Base-by-base conservation (phyloP, 2,113 vertebrate species). In the Rhabdomys dilectus region DNA sequence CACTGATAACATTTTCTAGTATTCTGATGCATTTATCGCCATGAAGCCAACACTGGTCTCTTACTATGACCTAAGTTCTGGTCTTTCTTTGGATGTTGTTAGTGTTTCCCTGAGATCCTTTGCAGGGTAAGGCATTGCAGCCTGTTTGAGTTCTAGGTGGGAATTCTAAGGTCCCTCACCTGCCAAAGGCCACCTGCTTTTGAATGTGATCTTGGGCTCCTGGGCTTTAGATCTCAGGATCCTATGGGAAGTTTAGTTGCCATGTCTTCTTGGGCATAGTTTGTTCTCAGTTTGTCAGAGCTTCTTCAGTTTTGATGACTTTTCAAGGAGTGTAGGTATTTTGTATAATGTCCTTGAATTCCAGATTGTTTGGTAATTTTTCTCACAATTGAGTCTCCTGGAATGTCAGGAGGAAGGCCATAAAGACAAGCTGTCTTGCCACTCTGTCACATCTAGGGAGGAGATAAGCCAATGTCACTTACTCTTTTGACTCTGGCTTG, bases 361-460 rank as follows among this genome's bases (percentile, higher is more conserved):
- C 91, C 58, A 56, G 29, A 64, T 81, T 70, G 13, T 80, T 34
- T 82, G n/a, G 9, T 93, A 53, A 48, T 45, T 96, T 91, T 89
- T 45, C 78, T 89, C 3, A 3, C 72, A 60, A 58, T 93, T 72
- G 85, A 24, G 5, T 66, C 5, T 7, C 75, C n/a, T 21, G 4
- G 10, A 29, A 6, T 66, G 24, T 39, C 1, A 13, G 17, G 39
- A 89, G 84, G 77, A 77, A 87, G 87, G 42, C 22, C 72, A 45
- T 34, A 39, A 51, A 45, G 75, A 8, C 9, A 22, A 21, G 72
- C 48, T 53, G 48, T 45, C 17, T 66, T 68, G 56, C 80, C n/a
- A 16, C 94, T 48, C 1, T 24, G 51, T 58, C 24, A 17, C 29
- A 4, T 56, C 17, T 42, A 1, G 66, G 10, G 39, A 5, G 78